Base-by-base conservation (phyloP, 2,888 invertebrate genomes). In the Ornithoptera priamus region DNA sequence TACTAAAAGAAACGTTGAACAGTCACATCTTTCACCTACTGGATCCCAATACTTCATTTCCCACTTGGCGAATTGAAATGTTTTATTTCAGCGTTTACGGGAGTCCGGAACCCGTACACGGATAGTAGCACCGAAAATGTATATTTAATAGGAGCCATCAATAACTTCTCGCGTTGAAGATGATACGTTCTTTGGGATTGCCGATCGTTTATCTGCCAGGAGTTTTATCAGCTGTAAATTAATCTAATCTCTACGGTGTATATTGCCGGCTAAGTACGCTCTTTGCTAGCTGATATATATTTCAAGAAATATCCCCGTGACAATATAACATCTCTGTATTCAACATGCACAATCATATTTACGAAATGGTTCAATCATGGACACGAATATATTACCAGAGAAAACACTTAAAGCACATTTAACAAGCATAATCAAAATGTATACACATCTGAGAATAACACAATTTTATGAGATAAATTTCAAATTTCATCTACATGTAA, bases 81-180 rank as follows among this genome's bases (percentile, higher is more conserved):
- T 90, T 89, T 89, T 90, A 90, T 88, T 86, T 85, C 83, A 84
- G 80, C 84, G 80, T 84, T 85, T 84, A 85, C 81, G 75, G 78
- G 77, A 80, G 85, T 84, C 81, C 80, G 78, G 78, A 78, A 78
- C 76, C 76, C 78, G 78, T 78, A 83, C 83, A 82, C 84, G 81
- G 82, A 80, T 81, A 78, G 77, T 72, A 75, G 75, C 78, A 75
- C 78, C 79, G 85, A 80, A 89, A 92, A 92, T 89, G 88, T 89
- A 85, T 89, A 89, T 92, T 92, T 93, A 92, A 93, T 93, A 88
- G 90, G 82, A 81, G 84, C 87, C 89, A 93, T 93, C 92, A 93
- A 93, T 93, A 93, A 93, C 92, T 53, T n/a, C 53, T 85, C 85
- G 81, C 82, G 77, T 82, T 77, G 81, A 85, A 88, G 86, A 90